Conservation (phyloP, 2,888 invertebrate genomes). For the Euzophera pinguis region DNA sequence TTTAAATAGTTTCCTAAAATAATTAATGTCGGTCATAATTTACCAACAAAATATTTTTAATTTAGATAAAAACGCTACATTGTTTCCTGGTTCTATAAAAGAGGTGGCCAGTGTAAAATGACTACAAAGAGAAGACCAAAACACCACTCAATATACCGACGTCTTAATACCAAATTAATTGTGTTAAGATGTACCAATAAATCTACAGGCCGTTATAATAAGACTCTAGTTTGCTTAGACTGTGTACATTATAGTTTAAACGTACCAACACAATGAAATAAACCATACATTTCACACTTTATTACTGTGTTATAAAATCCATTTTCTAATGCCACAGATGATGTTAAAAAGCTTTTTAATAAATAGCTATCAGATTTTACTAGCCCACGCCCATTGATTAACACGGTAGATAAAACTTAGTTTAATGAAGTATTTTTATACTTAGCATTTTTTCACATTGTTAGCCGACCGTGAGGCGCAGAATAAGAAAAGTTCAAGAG, state of each 20-base stretch:
- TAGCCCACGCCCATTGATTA: constrained; percentile 71
- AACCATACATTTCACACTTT: constrained; percentile 27
- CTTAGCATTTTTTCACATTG: constrained; percentile 66
- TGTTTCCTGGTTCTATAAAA: constrained; percentile 9
- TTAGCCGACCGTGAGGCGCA: constrained; percentile 48
- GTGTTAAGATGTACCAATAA: constrained; percentile 60
- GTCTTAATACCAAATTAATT: constrained; percentile 65
- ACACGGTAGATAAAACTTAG: constrained; percentile 63
- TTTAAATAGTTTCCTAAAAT: constrained; percentile 1
- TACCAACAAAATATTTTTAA: constrained; percentile 1
- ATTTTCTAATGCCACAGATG: constrained; percentile 16
- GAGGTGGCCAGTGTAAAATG: constrained; percentile 19
- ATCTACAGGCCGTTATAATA: constrained; percentile 55
- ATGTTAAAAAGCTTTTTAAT: constrained; percentile 28
- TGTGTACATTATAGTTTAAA: constrained; percentile 28
- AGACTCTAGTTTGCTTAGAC: constrained; percentile 58
- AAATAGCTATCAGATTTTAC: constrained; percentile 43
- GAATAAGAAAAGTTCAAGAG: constrained; percentile 23
- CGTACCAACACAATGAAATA: constrained; percentile 12
- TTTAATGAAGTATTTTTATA: constrained; percentile 72
- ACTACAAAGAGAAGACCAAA: constrained; percentile 19
- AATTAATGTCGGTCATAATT: constrained; percentile 3
- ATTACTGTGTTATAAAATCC: constrained; percentile 13
- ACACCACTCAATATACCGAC: constrained; percentile 38
- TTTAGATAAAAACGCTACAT: background rate